Conservation (phyloP, 2,888 invertebrate species). For the Aphidoletes aphidimyza region DNA sequence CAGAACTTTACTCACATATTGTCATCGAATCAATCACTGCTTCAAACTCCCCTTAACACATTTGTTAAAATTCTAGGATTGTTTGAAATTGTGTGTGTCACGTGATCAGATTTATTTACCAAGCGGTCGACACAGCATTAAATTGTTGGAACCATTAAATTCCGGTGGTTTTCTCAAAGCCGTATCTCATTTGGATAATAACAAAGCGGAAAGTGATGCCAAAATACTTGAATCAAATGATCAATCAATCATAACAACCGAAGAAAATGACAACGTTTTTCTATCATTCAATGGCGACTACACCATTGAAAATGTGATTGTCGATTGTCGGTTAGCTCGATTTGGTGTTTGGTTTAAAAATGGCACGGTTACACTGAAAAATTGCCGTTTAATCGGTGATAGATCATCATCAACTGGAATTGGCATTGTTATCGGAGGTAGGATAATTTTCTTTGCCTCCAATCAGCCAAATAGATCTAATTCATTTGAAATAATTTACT, state of each 20-base stretch:
- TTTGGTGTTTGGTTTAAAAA: conserved; percentile 68
- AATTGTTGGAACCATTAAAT: conserved; percentile 68
- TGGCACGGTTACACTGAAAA: conserved; percentile 67
- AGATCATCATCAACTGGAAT: conserved; percentile 69
- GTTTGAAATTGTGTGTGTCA: conserved; percentile 62
- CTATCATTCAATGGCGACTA: conserved; percentile 69
- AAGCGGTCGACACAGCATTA: conserved; percentile 68
- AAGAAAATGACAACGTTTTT: conserved; percentile 67
- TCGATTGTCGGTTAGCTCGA: conserved; percentile 69
- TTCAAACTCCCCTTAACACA: no score
- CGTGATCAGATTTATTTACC: conserved; percentile 69
- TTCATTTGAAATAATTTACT: not conserved
- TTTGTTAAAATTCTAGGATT: conserved; percentile 59
- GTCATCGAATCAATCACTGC: no score
- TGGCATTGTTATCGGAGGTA: conserved; percentile 68
- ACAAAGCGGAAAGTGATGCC: conserved; percentile 56
- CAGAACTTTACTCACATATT: no score
- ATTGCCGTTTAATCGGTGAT: conserved; percentile 69
- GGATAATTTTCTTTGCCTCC: conserved; percentile 52
- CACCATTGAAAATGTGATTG: conserved; percentile 68
- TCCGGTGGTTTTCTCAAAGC: conserved; percentile 67
- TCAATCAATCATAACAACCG: conserved; percentile 64
- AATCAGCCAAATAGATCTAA: not conserved
- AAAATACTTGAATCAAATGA: conserved; percentile 1
- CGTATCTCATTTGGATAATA: conserved; percentile 61